Evolutionary conservation across 2,888 invertebrate genomes (phyloP).

Genomic region (Sisyra terminalis): DNA sequence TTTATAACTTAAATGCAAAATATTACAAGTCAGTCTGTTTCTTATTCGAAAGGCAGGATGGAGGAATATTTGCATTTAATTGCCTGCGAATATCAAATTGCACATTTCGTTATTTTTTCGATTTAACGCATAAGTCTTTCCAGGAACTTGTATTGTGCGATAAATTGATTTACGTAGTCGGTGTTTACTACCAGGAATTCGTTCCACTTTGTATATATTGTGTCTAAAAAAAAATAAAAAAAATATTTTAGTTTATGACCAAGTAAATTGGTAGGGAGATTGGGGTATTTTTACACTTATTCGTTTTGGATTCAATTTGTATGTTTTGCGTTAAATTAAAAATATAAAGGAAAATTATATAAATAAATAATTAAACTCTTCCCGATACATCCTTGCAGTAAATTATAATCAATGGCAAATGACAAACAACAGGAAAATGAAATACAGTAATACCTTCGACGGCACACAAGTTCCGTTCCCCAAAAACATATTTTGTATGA

Average conservation of each 20-base stretch:
- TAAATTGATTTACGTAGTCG: constrained; percentile 37
- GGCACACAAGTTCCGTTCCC: no score
- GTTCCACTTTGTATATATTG: constrained; percentile 44
- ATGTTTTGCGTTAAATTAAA: no score
- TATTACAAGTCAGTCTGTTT: background rate
- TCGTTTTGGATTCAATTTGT: no score
- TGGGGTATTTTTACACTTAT: background rate
- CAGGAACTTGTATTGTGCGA: constrained; percentile 36
- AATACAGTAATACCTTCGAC: no score
- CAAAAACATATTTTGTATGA: no score
- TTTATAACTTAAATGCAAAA: background rate
- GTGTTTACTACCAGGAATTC: constrained; percentile 45
- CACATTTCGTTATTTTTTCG: constrained; percentile 69
- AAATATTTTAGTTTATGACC: background rate
- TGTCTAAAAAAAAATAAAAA: constrained; percentile 28
- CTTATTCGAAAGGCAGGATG: background rate
- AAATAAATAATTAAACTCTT: no score
- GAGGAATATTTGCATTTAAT: background rate
- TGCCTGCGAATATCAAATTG: constrained; percentile 23
- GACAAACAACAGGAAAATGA: no score
- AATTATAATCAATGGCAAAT: no score
- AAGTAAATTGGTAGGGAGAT: constrained; percentile 3
- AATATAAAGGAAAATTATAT: no score
- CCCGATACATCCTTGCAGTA: no score
- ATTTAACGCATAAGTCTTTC: constrained; percentile 58